Conservation (phyloP, 2,888 invertebrate genomes). For the Sisyra nigra region DNA sequence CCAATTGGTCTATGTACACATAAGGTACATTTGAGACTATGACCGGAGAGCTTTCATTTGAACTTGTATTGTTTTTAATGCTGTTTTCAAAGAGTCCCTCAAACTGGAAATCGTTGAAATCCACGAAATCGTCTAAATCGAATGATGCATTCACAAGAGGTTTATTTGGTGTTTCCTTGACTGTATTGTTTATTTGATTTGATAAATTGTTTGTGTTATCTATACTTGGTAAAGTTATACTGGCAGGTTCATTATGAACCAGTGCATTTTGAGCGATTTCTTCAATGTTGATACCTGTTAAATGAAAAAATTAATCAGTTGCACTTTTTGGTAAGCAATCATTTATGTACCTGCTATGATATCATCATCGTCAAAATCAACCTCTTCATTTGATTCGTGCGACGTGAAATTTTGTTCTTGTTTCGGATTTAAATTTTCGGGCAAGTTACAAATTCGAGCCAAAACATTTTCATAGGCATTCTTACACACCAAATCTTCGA, state of each 20-base stretch:
- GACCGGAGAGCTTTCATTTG: background rate
- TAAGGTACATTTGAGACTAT: slow-evolving; percentile 24
- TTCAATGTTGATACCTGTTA: slow-evolving; percentile 3
- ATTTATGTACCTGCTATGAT: slow-evolving; percentile 12
- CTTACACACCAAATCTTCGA: slow-evolving; percentile 38
- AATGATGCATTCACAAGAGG: background rate
- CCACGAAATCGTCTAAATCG: slow-evolving; percentile 7
- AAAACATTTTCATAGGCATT: slow-evolving; percentile 46
- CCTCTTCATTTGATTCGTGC: slow-evolving; percentile 14
- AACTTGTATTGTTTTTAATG: background rate
- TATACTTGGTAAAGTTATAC: too few species aligned
- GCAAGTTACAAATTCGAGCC: slow-evolving; percentile 36
- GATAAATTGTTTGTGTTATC: too few species aligned
- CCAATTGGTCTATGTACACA: slow-evolving; percentile 30
- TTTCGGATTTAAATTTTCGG: slow-evolving; percentile 31
- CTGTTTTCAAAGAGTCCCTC: background rate
- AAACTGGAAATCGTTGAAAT: slow-evolving; percentile 3
- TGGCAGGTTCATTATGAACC: too few species aligned
- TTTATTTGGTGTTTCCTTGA: background rate
- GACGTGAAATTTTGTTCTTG: slow-evolving; percentile 14
- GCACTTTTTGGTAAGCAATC: slow-evolving; percentile 4
- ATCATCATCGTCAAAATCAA: slow-evolving; percentile 16
- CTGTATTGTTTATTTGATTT: background rate
- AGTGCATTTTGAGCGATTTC: background rate
- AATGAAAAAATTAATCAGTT: background rate